Evolutionary conservation across 2,888 invertebrate genomes (phyloP), one percentile per base, ranked within the genome.

Genomic region (Mimachlamys varia): DNA sequence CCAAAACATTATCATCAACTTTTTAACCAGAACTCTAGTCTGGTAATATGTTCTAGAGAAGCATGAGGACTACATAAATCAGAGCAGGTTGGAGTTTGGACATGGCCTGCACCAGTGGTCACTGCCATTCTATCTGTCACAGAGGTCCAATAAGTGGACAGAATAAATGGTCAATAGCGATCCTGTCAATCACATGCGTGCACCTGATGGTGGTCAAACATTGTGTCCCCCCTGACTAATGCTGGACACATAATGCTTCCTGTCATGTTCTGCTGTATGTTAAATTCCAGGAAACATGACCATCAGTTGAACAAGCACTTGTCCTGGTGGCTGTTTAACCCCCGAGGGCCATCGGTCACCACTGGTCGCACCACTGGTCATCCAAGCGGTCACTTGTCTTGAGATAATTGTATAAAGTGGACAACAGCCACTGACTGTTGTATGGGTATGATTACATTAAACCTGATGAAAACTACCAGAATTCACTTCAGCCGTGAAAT

Each of bases 171-270:
- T 76, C 76, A 76, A 76, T 76, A 27, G 76, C 27, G 27, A 76
- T 19, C 76, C 76, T 76, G 76, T 76, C 76, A 76, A 76, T 76
- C 76, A 76, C 12, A 5, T 76, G 33, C 76, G 1, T 76, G 76
- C 76, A 76, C 76, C 76, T 76, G 76, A 76, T 76, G 76, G 76
- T 76, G 76, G 76, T 76, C 76, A 76, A 76, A 33, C 76, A 33
- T 76, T 76, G 33, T 33, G 33, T 19, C 15, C 13, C 76, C 58
- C 58, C 58, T 19, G 58, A 58, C 22, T 58, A 58, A 58, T 58
- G 58, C 58, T 22, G 58, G 27, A 76, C 76, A 76, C 76, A 76
- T 33, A 76, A 76, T 76, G 76, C 76, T 76, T 76, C 76, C 33
- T 76, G 76, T 76, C 76, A 76, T 76, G 76, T 76, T 76, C 76